These are phyloP conservation scores for Monopis laevigella DNA, from an alignment of 2,888 invertebrate species.

Conservation along the genomic window DNA sequence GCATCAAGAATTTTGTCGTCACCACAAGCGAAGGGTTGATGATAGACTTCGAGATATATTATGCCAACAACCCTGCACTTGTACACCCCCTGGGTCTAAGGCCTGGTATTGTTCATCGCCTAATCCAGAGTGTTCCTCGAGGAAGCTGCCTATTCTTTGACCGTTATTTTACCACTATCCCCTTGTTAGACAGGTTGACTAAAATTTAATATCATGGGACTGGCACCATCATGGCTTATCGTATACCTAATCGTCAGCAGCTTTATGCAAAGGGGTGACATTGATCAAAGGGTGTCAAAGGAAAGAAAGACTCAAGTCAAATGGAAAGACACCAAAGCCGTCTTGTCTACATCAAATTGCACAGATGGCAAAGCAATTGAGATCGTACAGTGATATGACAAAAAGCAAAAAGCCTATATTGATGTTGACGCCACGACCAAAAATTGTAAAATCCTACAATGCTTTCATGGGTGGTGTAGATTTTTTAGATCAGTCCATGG, in stretches of 20 bases:
- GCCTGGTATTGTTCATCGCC: background rate
- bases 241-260: too few species aligned
- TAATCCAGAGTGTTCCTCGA: conserved; percentile 8
- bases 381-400: conserved; percentile 21
- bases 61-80: background rate
- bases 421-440: conserved; percentile 24
- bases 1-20: conserved; percentile 1
- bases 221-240: too few species aligned
- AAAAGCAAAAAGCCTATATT: conserved; percentile 20
- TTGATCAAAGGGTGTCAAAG: too few species aligned
- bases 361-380: conserved; percentile 16
- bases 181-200: conserved; percentile 13
- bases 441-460: conserved; percentile 27
- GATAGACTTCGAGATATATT: conserved; percentile 1
- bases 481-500: conserved; percentile 26
- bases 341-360: conserved; percentile 19
- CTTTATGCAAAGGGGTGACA: too few species aligned
- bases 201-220: too few species aligned
- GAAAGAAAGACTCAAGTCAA: too few species aligned
- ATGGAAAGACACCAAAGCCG: conserved; percentile 21
- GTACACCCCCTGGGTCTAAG: background rate
- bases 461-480: conserved; percentile 30
- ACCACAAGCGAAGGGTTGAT: background rate
- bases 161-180: conserved; percentile 15
- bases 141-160: conserved; percentile 17